Evolutionary conservation across 2,888 invertebrate species (phyloP), one percentile per base, ranked within the genome.

Genomic region (Dendrolimus houi): DNA sequence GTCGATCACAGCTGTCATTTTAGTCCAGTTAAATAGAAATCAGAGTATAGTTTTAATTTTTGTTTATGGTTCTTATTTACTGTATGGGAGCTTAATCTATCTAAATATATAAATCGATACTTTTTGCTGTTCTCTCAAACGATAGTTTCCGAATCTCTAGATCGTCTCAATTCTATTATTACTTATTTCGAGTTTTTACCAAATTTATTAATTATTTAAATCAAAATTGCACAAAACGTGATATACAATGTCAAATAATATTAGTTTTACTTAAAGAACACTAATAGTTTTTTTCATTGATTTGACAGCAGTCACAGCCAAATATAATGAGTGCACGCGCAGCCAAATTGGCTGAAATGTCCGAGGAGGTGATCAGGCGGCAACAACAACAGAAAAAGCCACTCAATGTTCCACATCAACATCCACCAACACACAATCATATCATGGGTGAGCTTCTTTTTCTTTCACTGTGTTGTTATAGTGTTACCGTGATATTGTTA

Each of bases 271-370:
- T 17, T 17, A 17, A 17, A 17, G 2, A 3, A 2, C 17, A 29
- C 6, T 29, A 29, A 29, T 29, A 0, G 6, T 6, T 29, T 29
- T 29, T 29, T 6, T 29, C 29, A 29, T 6, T 6, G 29, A 29
- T 29, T 55, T 14, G 56, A 56, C 54, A 64, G 42, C 64, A 81
- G 76, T 61, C 63, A 9, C 76, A 77, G 58, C 58, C 74, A 14
- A 77, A 64, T 63, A 74, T 77, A 0, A 81, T 81, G 67, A 80
- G 66, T 53, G 80, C 79, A 0, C 82, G 87, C 29, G 92, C 93
- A 54, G 94, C 94, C 0, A 94, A 96, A 75, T 86, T 96, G 59
- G 93, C 94, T 7, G 96, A 96, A 81, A 95, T 96, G 95, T 94
- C 95, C 3, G 96, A 97, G 72, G 96, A 96, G 75, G 94, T 95